These are phyloP conservation scores for Furcula furcula DNA, from an alignment of 2,888 invertebrate genomes.

Conservation along the genomic window DNA sequence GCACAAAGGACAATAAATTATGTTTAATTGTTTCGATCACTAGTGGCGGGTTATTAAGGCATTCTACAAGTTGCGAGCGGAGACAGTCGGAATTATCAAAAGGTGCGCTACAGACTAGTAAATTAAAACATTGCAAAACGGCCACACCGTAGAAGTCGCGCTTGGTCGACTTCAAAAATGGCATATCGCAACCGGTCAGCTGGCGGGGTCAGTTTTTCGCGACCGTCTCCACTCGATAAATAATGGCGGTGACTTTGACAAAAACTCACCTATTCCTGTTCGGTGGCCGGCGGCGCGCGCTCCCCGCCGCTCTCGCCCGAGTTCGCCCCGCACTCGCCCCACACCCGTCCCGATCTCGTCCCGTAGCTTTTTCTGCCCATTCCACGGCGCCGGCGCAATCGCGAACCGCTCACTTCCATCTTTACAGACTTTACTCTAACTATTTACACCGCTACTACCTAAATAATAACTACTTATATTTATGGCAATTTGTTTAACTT, in stretches of 20 bases:
- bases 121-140: conserved; percentile 79
- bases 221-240: conserved; percentile 80
- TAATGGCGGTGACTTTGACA: conserved; percentile 80
- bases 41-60: conserved; percentile 25
- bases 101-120: conserved; percentile 49
- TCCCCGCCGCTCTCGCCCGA: conserved; percentile 42
- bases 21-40: conserved; percentile 25
- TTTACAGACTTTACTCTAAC: conserved; percentile 64
- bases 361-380: conserved; percentile 71
- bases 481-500: conserved; percentile 82
- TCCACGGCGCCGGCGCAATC: conserved; percentile 70
- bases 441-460: conserved; percentile 78
- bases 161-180: conserved; percentile 75
- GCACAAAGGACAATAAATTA: conserved; percentile 22
- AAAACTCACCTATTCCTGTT: conserved; percentile 81
- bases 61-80: conserved; percentile 42
- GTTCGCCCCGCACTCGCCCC: conserved; percentile 28
- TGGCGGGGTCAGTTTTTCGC: conserved; percentile 78
- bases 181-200: conserved; percentile 68
- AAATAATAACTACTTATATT: conserved; percentile 80
- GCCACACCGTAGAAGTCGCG: conserved; percentile 63
- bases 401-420: conserved; percentile 68
- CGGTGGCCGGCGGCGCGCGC: conserved; percentile 74
- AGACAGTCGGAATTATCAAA: conserved; percentile 72
- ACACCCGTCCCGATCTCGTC: conserved; percentile 39